These are phyloP conservation scores for Diglossa cyanea DNA, from an alignment of 2,797 vertebrate species.

Conservation along the genomic window DNA sequence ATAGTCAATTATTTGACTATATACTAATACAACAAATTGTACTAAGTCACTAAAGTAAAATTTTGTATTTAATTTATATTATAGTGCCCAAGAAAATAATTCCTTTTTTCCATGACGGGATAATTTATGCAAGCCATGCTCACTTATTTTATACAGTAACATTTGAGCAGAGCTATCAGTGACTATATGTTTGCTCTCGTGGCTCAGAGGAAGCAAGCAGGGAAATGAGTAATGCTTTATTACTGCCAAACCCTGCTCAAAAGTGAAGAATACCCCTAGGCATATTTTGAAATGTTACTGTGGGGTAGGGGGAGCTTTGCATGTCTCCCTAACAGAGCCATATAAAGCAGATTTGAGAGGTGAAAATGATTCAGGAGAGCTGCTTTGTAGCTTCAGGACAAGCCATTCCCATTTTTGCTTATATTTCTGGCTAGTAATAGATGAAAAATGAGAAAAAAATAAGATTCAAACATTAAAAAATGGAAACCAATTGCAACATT, in stretches of 20 bases:
- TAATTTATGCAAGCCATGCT: slow-evolving; percentile 14
- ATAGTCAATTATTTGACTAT: neutral
- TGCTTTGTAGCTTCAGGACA: neutral
- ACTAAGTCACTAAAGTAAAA: neutral
- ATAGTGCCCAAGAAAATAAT: neutral
- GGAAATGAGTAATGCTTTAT: slow-evolving; percentile 62
- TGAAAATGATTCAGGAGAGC: slow-evolving; percentile 5
- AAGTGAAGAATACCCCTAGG: slow-evolving; percentile 55
- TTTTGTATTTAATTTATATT: slow-evolving; percentile 2
- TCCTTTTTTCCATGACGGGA: neutral
- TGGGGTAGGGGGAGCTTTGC: neutral
- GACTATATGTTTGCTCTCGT: slow-evolving; percentile 60
- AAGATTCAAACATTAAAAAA: neutral
- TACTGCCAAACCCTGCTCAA: slow-evolving; percentile 30
- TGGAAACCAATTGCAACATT: neutral
- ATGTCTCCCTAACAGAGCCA: neutral
- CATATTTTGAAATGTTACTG: slow-evolving; percentile 51
- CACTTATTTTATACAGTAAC: slow-evolving; percentile 31
- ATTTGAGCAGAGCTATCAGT: slow-evolving; percentile 52
- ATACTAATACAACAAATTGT: neutral
- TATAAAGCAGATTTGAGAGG: neutral
- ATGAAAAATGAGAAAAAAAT: neutral
- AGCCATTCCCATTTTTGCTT: neutral
- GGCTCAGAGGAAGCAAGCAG: slow-evolving; percentile 59
- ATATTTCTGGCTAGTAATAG: neutral